Evolutionary conservation across 2,888 invertebrate genomes (phyloP), one percentile per base, ranked within the genome.

Genomic region (Troides aeacus): DNA sequence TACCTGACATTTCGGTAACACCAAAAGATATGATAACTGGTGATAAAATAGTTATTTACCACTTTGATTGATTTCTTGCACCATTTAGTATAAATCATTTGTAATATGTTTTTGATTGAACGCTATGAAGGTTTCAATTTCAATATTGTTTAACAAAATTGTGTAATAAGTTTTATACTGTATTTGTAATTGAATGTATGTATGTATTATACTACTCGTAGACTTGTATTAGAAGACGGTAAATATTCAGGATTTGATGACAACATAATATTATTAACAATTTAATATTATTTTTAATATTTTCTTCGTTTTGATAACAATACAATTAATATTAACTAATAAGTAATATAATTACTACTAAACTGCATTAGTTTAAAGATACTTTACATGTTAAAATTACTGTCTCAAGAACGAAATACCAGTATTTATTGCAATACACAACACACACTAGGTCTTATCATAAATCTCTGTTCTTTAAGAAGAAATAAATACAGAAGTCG

Each of bases 1-100:
- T 69, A 72, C 36, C 21, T 39, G 23, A 69, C 42, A 67, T 67
- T 72, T 64, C 66, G 62, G 62, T 53, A 23, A 64, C 64, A 72
- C 67, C 67, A 69, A 64, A 72, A 62, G 72, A 67, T 67, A 12
- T 53, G 66, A 65, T 69, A 69, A 46, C 58, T 17, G 30, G 24
- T 62, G 67, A 69, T 69, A 72, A 69, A 62, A 59, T 56, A 57
- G 56, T 56, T 60, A 64, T 58, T 59, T 68, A 68, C 56, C 58
- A 65, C 23, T 53, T 46, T 58, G 65, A 64, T 64, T 56, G 64
- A 64, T 65, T 59, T 24, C 23, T 42, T 59, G 23, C 18, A 12
- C 57, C 42, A 18, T 24, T 42, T 17, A 12, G 0, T 30, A 56
- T 58, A 58, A 23, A 24, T n/a, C 15, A 23, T 58, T 58, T 23